A percentile compares a stretch with the other conserved stretches of the same genome.
phyloP scores from a whole-genome alignment of 1,140 invertebrate genomes.

The Sogatella furcifera region DNA sequence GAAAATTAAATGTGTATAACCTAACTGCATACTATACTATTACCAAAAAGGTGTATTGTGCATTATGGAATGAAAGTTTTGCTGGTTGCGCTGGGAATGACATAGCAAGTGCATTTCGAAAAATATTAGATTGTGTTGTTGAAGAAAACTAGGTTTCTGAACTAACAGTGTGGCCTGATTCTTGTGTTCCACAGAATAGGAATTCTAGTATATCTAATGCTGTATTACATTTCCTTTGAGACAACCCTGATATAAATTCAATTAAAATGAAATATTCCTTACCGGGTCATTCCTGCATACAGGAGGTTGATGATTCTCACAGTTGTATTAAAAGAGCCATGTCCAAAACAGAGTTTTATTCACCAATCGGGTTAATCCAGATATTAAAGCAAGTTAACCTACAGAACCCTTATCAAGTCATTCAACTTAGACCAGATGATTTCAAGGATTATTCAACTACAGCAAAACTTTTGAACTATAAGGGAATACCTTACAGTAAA shows the following conservation, averaged over 20 bases:
- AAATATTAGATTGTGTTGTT: slow-evolving; percentile 20
- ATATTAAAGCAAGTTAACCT: slow-evolving; percentile 8
- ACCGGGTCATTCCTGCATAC: slow-evolving; percentile 24
- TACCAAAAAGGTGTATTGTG: slow-evolving; percentile 22
- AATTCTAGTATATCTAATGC: slow-evolving; percentile 24
- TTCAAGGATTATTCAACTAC: slow-evolving; percentile 14
- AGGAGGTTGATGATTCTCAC: slow-evolving; percentile 26
- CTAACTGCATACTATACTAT: slow-evolving; percentile 3
- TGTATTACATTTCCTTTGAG: slow-evolving; percentile 19
- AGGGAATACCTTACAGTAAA: background rate
- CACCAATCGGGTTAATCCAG: slow-evolving; percentile 18
- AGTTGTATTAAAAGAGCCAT: slow-evolving; percentile 24
- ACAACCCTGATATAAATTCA: slow-evolving; percentile 13
- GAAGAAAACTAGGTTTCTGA: slow-evolving; percentile 17
- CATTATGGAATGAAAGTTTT: slow-evolving; percentile 20
- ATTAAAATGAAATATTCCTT: slow-evolving; percentile 25
- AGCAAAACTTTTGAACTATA: background rate
- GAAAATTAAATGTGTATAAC: slow-evolving; percentile 24
- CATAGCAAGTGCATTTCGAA: slow-evolving; percentile 22
- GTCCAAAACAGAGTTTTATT: slow-evolving; percentile 16
- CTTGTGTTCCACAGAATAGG: slow-evolving; percentile 24
- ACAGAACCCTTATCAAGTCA: slow-evolving; percentile 2
- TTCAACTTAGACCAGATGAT: slow-evolving; percentile 10
- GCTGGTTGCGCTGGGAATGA: slow-evolving; percentile 22
- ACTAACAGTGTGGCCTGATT: slow-evolving; percentile 23